Evolutionary conservation across 2,113 vertebrate genomes (phyloP).

Genomic region (Protobothrops mucrosquamatus): DNA sequence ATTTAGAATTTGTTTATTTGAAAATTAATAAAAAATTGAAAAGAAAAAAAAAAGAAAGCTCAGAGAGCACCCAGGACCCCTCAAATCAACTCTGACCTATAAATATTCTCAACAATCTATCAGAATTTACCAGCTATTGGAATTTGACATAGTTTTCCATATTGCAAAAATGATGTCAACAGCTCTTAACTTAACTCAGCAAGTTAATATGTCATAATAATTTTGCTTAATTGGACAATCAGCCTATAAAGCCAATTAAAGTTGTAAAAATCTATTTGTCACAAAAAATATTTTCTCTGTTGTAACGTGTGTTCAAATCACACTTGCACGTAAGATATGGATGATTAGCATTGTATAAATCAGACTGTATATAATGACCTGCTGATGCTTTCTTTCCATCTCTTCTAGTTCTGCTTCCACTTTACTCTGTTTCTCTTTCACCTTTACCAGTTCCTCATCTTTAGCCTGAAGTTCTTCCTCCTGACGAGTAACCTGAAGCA

Average conservation of each 20-base stretch:
- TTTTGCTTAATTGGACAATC: neutral
- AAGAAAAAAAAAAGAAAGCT: too few species aligned
- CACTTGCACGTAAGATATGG: accelerated
- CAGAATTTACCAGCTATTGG: neutral
- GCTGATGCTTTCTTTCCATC: slow-evolving; percentile 95
- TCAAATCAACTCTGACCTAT: neutral
- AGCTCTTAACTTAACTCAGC: neutral
- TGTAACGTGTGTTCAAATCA: neutral
- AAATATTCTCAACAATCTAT: neutral
- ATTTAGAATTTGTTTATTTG: too few species aligned
- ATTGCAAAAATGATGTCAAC: neutral
- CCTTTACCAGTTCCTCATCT: slow-evolving; percentile 94
- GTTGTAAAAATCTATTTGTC: neutral
- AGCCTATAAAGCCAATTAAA: neutral
- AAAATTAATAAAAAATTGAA: too few species aligned
- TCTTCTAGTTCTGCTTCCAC: slow-evolving; percentile 93
- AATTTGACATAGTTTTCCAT: neutral
- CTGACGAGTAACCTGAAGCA: slow-evolving; percentile 95
- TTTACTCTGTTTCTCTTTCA: slow-evolving; percentile 93
- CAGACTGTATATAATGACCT: slow-evolving; percentile 72
- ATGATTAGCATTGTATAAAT: neutral
- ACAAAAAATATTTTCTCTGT: neutral
- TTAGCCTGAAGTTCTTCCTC: slow-evolving; percentile 97
- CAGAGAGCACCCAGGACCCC: neutral
- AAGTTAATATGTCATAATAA: neutral